These are phyloP conservation scores for Diplosoma virens DNA, from an alignment of 23 tunicate species.

Conservation along the genomic window DNA sequence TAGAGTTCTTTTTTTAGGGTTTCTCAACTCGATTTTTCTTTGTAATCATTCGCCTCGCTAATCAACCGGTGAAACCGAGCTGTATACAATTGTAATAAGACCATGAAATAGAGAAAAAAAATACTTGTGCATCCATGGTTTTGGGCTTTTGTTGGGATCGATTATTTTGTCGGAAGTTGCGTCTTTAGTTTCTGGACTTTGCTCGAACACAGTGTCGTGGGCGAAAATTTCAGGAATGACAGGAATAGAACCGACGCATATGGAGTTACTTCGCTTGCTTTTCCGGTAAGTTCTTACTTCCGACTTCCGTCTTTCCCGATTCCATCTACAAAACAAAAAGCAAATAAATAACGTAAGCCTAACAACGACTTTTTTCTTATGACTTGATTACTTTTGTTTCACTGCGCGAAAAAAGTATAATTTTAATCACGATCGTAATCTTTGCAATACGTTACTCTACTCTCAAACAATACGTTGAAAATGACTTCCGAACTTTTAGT, in stretches of 20 bases:
- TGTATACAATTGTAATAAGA: too few species aligned
- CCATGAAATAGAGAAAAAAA: too few species aligned
- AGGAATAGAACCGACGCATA: background rate
- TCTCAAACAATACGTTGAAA: background rate
- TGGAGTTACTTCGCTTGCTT: constrained; percentile 71
- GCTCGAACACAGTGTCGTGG: background rate
- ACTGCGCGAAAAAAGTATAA: too few species aligned
- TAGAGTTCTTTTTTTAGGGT: too few species aligned
- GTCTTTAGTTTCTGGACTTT: background rate
- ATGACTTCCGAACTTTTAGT: background rate
- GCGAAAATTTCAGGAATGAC: background rate
- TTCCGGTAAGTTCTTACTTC: constrained; percentile 56
- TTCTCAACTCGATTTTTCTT: too few species aligned
- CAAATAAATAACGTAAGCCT: too few species aligned
- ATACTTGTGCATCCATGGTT: constrained; percentile 70
- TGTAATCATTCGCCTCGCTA: too few species aligned
- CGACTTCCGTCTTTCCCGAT: constrained; percentile 76
- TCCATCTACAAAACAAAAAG: constrained; percentile 61
- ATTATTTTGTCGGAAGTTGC: background rate
- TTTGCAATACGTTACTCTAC: background rate
- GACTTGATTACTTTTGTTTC: too few species aligned
- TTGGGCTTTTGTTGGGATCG: constrained; percentile 60
- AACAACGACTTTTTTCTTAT: too few species aligned
- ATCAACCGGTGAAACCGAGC: too few species aligned
- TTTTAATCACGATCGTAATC: too few species aligned